A percentile compares a stretch with the other conserved stretches of the same genome.
Evolutionary conservation across 2,113 vertebrate genomes (phyloP).

Genomic region (Bubalus kerabau): DNA sequence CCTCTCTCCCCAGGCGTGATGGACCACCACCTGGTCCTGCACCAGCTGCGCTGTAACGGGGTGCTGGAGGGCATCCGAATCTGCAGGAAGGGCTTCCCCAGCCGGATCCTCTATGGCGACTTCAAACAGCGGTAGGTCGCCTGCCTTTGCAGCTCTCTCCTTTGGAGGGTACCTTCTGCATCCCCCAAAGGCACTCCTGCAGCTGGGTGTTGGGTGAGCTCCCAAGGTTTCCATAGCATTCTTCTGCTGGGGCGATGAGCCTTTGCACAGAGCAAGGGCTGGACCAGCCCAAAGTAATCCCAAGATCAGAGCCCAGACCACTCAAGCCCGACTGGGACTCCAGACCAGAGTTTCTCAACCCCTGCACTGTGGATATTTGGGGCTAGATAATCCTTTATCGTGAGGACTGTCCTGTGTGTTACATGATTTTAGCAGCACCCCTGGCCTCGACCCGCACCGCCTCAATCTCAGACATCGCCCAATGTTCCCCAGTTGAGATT

Average conservation of each 20-base stretch:
- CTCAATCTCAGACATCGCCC: neutral
- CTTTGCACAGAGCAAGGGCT: neutral
- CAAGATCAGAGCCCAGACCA: neutral
- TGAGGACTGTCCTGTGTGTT: neutral
- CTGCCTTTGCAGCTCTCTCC: neutral
- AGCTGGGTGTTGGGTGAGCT: neutral
- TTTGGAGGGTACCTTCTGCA: neutral
- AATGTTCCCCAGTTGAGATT: neutral
- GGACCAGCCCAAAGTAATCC: neutral
- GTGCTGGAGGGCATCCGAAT: slow-evolving; percentile 92
- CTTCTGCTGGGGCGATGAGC: neutral
- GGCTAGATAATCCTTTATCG: neutral
- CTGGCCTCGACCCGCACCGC: neutral
- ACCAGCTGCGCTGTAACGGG: slow-evolving; percentile 90
- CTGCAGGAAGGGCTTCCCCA: slow-evolving; percentile 93
- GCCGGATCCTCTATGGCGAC: slow-evolving; percentile 90
- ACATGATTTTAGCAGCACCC: neutral
- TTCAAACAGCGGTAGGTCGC: slow-evolving; percentile 87
- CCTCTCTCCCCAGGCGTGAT: slow-evolving; percentile 83
- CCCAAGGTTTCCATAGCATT: neutral
- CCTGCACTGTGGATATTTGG: rapidly evolving
- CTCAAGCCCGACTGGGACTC: neutral
- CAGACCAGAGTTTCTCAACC: neutral
- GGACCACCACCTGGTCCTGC: slow-evolving; percentile 91
- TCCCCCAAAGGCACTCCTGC: neutral